A percentile compares a stretch with the other conserved stretches of the same genome.
Conservation (phyloP, 2,113 vertebrate species). For the Symphodus melops region DNA sequence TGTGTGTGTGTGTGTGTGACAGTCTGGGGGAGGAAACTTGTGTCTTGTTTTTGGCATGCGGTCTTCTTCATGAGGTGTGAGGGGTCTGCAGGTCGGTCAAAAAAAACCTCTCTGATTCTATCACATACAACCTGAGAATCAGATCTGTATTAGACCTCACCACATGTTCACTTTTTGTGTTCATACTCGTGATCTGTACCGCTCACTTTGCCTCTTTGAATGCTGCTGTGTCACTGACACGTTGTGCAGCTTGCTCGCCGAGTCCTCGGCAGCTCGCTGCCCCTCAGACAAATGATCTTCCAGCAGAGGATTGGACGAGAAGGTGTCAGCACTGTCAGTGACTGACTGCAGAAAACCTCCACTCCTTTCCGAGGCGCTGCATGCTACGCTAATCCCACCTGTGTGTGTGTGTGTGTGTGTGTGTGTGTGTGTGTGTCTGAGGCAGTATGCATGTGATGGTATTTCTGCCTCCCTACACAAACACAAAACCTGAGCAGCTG, state of each 20-base stretch:
- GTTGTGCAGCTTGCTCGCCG: slow-evolving; percentile 12
- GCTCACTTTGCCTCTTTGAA: not conserved
- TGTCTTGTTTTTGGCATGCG: too few relatives aligned
- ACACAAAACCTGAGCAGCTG: too few relatives aligned
- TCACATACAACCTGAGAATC: too few relatives aligned
- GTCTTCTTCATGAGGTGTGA: too few relatives aligned
- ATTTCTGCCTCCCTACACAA: too few relatives aligned
- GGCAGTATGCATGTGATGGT: slow-evolving; percentile 4
- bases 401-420: slow-evolving; percentile 4
- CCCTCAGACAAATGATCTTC: slow-evolving; percentile 56
- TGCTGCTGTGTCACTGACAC: not conserved
- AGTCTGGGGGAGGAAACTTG: too few relatives aligned
- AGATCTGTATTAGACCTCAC: not conserved
- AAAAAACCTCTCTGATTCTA: too few relatives aligned
- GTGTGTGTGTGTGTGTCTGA: not conserved
- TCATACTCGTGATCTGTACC: too few relatives aligned
- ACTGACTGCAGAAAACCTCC: slow-evolving; percentile 60
- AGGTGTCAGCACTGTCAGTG: slow-evolving; percentile 72
- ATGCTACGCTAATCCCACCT: slow-evolving; percentile 46
- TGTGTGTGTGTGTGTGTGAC: slow-evolving; percentile 17
- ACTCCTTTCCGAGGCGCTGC: slow-evolving; percentile 51
- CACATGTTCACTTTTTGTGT: too few relatives aligned
- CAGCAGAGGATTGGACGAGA: slow-evolving; percentile 49
- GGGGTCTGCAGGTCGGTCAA: too few relatives aligned
- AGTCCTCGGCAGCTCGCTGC: slow-evolving; percentile 31